Evolutionary conservation across 2,113 vertebrate species (phyloP).

Genomic region (Mionectes macconnelli): DNA sequence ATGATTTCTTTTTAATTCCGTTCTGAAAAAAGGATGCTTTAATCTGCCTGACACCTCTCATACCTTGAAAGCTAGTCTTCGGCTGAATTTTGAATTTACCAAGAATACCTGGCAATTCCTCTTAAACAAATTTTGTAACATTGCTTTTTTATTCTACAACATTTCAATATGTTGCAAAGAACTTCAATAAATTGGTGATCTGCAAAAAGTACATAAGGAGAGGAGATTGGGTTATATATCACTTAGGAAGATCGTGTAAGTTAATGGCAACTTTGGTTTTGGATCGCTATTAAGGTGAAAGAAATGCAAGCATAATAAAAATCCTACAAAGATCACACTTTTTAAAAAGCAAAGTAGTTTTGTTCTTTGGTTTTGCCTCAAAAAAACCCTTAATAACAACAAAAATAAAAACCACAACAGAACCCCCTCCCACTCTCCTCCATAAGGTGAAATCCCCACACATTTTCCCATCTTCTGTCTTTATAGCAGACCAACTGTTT

Average conservation of each 20-base stretch:
- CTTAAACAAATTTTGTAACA: neutral
- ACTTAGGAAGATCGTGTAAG: neutral
- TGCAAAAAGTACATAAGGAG: neutral
- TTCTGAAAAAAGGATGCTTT: neutral
- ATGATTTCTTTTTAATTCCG: neutral
- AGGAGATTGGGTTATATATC: neutral
- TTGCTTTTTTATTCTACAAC: neutral
- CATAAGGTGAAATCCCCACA: neutral
- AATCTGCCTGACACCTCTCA: neutral
- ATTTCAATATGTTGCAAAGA: neutral
- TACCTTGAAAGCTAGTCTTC: neutral
- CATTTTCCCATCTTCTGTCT: neutral
- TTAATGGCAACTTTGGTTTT: neutral
- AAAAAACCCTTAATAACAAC: neutral
- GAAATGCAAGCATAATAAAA: neutral
- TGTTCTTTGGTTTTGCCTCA: neutral
- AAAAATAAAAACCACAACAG: neutral
- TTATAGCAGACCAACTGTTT: neutral
- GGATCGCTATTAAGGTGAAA: neutral
- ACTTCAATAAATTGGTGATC: neutral
- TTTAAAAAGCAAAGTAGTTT: neutral
- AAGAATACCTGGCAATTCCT: neutral
- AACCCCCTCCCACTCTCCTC: fast-evolving
- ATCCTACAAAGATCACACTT: neutral
- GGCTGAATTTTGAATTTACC: neutral